Evolutionary conservation across 2,888 invertebrate genomes (phyloP), one percentile per base, ranked within the genome.

Genomic region (Petrolisthes manimaculis): DNA sequence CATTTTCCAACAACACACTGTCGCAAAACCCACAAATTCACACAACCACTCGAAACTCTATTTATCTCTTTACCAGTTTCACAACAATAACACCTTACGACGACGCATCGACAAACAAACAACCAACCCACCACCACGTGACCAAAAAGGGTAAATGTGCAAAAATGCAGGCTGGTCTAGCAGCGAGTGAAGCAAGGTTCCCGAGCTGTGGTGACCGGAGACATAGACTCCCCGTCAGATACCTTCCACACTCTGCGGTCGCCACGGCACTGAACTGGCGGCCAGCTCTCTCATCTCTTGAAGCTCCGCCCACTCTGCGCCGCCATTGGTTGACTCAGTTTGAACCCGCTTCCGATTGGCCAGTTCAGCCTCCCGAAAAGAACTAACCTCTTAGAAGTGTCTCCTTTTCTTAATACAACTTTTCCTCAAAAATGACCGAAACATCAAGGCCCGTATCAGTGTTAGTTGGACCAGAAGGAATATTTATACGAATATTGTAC

Each of bases 221-320:
- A 56, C 86, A 24, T 18, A 71, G 55, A 55, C 18, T 37, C 56
- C 87, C 78, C 87, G 79, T 69, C 83, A 67, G 56, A 51, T 55
- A 83, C 69, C 83, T 87, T 78, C 78, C 71, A 87, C 87, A 83
- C 87, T 87, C 87, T 87, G 87, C 78, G 79, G 83, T 87, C 83
- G 79, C 53, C 71, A 71, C 83, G 83, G 82, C 61, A 69, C 86
- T 83, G 86, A 79, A 74, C 83, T 83, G 87, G 87, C 87, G 87
- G 87, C 78, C 83, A 51, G 87, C 87, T 87, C 71, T 87, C 83
- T 87, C 87, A 79, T 87, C 83, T 79, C 21, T n/a, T 21, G 5
- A 87, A 5, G 79, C 87, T 54, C 83, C 87, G 83, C 83, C 87
- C 87, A 6, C 71, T 56, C n/a, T 75, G 83, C 71, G 69, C 78